Evolutionary conservation across 2,113 vertebrate species (phyloP).

Genomic region (Glaucidium brasilianum): DNA sequence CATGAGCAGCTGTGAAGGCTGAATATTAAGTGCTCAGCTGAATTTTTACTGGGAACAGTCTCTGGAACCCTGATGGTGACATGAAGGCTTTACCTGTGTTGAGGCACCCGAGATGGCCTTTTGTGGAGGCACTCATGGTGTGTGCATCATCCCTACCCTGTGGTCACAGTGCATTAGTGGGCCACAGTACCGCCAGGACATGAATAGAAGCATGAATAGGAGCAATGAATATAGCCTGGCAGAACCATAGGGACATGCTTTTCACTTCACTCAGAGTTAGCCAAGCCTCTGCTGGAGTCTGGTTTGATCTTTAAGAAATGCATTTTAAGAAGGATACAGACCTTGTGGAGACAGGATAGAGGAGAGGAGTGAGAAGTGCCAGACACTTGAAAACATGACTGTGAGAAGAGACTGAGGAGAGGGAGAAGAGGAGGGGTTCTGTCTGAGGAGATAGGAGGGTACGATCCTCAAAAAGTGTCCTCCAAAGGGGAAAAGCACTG

Average conservation of each 20-base stretch:
- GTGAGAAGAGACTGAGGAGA: background rate
- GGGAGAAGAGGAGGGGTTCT: background rate
- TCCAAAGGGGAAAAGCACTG: background rate
- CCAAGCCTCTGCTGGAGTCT: background rate
- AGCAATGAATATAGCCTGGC: background rate
- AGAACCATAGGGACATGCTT: background rate
- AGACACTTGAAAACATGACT: background rate
- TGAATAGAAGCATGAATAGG: background rate
- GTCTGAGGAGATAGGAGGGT: background rate
- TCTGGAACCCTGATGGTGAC: background rate
- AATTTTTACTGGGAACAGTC: background rate
- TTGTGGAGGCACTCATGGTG: background rate
- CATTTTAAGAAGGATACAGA: background rate
- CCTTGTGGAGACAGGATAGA: background rate
- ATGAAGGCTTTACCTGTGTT: background rate
- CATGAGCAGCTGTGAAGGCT: background rate
- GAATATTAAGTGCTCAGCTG: background rate
- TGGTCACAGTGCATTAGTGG: background rate
- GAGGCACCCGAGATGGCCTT: background rate
- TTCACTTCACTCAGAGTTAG: background rate
- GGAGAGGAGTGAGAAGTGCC: background rate
- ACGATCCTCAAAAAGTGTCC: background rate
- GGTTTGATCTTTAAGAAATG: background rate
- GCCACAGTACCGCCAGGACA: background rate
- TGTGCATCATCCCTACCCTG: fast-evolving